These are phyloP conservation scores for Cladopsammia gracilis DNA, from an alignment of 64 coral and sea anemone genomes.

Conservation along the genomic window DNA sequence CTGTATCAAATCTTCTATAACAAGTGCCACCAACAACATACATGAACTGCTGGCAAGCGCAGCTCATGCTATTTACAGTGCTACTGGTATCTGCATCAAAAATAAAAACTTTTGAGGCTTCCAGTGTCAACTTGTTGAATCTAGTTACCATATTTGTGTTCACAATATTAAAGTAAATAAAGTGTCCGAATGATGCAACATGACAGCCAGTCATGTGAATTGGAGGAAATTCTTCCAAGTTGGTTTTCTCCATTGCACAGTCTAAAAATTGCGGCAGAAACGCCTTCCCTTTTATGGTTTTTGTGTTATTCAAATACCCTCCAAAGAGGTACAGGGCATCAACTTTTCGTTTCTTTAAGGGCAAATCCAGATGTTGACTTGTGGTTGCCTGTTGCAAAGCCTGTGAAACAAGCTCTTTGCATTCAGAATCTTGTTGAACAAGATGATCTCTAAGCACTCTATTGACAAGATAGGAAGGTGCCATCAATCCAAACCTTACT, in stretches of 20 bases:
- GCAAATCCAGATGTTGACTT: neutral
- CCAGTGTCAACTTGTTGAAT: neutral
- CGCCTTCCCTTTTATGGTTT: neutral
- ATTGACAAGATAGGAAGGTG: conserved; percentile 10
- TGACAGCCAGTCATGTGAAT: neutral
- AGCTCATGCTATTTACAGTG: conserved; percentile 57
- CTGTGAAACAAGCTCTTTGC: conserved; percentile 25
- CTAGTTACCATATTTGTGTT: neutral
- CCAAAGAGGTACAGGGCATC: conserved; percentile 28
- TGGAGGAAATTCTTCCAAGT: neutral
- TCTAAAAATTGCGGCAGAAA: conserved; percentile 1
- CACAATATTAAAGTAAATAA: neutral
- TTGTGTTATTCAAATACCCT: conserved; percentile 16
- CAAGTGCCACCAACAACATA: conserved; percentile 73
- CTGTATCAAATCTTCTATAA: conserved; percentile 48
- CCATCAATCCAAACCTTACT: conserved; percentile 73
- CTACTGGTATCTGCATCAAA: no score
- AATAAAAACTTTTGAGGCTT: neutral
- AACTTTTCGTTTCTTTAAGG: conserved; percentile 7
- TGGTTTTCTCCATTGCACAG: neutral
- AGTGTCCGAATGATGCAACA: neutral
- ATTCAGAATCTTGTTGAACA: conserved; percentile 14
- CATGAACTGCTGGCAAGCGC: conserved; percentile 42
- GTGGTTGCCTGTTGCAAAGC: conserved; percentile 2
- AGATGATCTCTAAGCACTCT: conserved; percentile 48